Conservation (phyloP, 2,888 invertebrate species). For the Willowsia nigromaculata region DNA sequence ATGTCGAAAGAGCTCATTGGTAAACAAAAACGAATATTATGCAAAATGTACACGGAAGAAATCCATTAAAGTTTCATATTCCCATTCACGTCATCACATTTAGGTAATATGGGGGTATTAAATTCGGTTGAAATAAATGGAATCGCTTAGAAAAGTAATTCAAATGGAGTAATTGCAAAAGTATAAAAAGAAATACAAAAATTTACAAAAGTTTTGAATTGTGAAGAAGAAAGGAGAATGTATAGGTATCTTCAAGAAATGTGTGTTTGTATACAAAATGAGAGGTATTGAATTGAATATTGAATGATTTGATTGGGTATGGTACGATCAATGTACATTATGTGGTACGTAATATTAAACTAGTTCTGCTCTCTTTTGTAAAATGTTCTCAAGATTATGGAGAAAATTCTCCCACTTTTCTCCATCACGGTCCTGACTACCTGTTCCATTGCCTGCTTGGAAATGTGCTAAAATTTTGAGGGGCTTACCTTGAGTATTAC, state of each 20-base stretch:
- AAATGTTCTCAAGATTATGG: constrained; percentile 75
- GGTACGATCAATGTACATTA: no score
- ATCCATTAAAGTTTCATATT: not conserved
- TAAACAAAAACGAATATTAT: constrained; percentile 32
- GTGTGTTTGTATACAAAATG: no score
- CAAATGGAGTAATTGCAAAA: no score
- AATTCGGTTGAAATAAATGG: not conserved
- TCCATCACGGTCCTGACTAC: constrained; percentile 63
- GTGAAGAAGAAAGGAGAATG: not conserved
- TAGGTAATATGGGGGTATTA: not conserved
- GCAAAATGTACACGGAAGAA: not conserved
- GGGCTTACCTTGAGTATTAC: constrained; percentile 77
- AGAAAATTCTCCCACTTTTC: constrained; percentile 77
- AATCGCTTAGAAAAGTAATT: no score
- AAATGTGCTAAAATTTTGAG: constrained; percentile 65
- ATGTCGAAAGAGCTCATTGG: constrained; percentile 37
- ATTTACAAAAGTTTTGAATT: not conserved
- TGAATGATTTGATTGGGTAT: not conserved
- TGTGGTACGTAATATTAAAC: constrained; percentile 66
- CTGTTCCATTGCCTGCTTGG: constrained; percentile 25
- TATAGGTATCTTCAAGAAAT: no score
- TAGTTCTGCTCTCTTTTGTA: constrained; percentile 77
- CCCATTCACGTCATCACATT: not conserved
- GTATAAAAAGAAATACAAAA: not conserved
- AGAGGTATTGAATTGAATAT: no score